Conservation (phyloP, 2,888 invertebrate genomes). For the Globia sparganii region DNA sequence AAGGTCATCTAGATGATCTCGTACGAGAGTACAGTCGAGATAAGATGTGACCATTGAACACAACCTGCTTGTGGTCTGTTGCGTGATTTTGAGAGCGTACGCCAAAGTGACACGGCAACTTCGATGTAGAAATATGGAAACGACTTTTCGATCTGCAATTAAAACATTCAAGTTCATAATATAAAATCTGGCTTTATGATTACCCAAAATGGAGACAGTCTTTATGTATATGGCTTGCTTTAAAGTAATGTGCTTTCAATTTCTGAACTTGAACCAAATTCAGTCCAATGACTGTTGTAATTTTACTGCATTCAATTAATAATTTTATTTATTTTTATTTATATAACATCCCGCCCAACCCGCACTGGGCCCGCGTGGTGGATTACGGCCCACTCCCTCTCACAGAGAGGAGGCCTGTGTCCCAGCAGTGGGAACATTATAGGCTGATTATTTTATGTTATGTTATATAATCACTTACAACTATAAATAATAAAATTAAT, state of each 20-base stretch:
- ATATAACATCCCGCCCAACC: too few relatives aligned
- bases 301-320: background rate
- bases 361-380: too few relatives aligned
- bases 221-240: background rate
- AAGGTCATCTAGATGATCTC: conserved; percentile 68
- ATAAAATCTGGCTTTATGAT: conserved; percentile 9
- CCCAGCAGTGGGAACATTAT: too few relatives aligned
- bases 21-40: conserved; percentile 38
- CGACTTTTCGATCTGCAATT: conserved; percentile 35
- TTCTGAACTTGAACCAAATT: conserved; percentile 38
- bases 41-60: conserved; percentile 79
- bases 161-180: conserved; percentile 24
- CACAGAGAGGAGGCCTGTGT: too few relatives aligned
- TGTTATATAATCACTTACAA: too few relatives aligned
- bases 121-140: conserved; percentile 70
- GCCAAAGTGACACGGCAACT: conserved; percentile 74
- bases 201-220: conserved; percentile 16
- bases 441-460: too few relatives aligned
- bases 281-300: conserved; percentile 19
- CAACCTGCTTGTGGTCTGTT: conserved; percentile 81
- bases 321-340: too few relatives aligned
- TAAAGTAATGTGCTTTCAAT: conserved; percentile 36
- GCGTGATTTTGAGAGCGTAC: conserved; percentile 79
- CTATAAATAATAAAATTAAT: too few relatives aligned
- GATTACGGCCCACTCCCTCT: too few relatives aligned